Evolutionary conservation across 1,140 invertebrate genomes (phyloP).

Genomic region (Eubasilissa regina): DNA sequence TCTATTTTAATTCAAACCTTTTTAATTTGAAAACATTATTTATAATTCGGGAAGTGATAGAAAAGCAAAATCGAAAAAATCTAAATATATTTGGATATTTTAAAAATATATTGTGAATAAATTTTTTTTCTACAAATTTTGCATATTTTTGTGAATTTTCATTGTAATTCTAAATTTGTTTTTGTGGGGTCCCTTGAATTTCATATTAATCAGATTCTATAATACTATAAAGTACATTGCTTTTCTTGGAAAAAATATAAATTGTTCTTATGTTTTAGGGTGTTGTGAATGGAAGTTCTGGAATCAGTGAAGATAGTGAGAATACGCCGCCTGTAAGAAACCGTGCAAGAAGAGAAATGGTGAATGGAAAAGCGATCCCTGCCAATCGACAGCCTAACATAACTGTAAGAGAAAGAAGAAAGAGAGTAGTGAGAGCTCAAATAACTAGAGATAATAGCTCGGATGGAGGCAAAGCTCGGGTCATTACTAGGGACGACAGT

Average conservation of each 20-base stretch:
- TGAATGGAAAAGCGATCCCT: conserved; percentile 55
- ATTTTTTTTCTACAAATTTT: too few relatives aligned
- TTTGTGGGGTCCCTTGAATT: too few relatives aligned
- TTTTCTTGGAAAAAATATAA: too few relatives aligned
- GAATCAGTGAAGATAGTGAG: conserved; percentile 56
- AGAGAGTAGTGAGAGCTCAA: conserved; percentile 47
- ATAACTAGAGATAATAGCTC: conserved; percentile 39
- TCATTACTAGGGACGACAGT: conserved; percentile 14
- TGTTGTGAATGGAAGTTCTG: conserved; percentile 54
- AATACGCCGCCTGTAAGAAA: conserved; percentile 56
- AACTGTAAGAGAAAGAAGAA: conserved; percentile 48
- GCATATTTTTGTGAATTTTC: too few relatives aligned
- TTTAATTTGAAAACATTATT: too few relatives aligned
- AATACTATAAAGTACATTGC: too few relatives aligned
- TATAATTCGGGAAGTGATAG: too few relatives aligned
- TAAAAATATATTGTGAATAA: too few relatives aligned
- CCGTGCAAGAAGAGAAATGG: conserved; percentile 48
- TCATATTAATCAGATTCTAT: too few relatives aligned
- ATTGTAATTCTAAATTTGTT: not conserved
- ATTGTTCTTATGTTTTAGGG: conserved; percentile 41
- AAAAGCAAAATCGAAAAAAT: too few relatives aligned
- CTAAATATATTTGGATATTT: too few relatives aligned
- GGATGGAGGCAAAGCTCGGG: conserved; percentile 45
- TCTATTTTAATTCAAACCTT: too few relatives aligned
- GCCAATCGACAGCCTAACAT: conserved; percentile 20